Evolutionary conservation across 2,888 invertebrate species (phyloP).

Genomic region (Diogma glabrata): DNA sequence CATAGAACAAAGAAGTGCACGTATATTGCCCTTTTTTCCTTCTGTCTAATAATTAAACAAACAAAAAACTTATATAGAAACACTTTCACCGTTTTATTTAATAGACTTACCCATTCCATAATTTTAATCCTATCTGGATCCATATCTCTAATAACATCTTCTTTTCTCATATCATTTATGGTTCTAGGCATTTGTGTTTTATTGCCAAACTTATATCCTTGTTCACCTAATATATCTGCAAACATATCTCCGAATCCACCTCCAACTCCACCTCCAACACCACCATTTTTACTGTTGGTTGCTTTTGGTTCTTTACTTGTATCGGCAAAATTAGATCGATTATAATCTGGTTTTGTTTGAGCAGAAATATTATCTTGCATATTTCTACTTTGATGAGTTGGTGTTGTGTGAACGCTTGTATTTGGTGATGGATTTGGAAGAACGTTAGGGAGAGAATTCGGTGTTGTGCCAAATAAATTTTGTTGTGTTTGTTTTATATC

Average conservation of each 20-base stretch:
- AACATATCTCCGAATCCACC: conserved; percentile 52
- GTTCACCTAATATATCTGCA: conserved; percentile 81
- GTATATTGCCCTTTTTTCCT: conserved; percentile 92
- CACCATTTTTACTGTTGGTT: not conserved
- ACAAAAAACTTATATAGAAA: conserved; percentile 12
- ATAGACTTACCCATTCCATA: conserved; percentile 58
- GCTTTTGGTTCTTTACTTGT: not conserved
- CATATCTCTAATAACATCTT: conserved; percentile 73
- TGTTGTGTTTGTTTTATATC: conserved; percentile 26
- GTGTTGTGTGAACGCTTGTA: conserved; percentile 7
- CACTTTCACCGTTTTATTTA: not conserved
- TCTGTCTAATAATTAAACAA: conserved; percentile 51
- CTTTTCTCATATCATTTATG: conserved; percentile 87
- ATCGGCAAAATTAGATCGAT: conserved; percentile 58
- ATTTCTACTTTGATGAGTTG: conserved; percentile 13
- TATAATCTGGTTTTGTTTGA: conserved; percentile 40
- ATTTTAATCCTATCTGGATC: conserved; percentile 84
- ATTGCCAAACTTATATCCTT: conserved; percentile 73
- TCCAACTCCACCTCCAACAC: conserved; percentile 21
- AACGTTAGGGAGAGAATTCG: conserved; percentile 7
- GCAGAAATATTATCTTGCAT: not conserved
- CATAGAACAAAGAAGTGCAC: conserved; percentile 88
- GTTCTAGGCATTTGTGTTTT: conserved; percentile 67
- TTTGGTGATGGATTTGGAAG: conserved; percentile 13
- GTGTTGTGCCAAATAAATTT: conserved; percentile 11